Percentiles rank a stretch among this genome's conserved stretches.
Evolutionary conservation across 2,888 invertebrate genomes (phyloP).

Genomic region (Lomographa bimaculata): DNA sequence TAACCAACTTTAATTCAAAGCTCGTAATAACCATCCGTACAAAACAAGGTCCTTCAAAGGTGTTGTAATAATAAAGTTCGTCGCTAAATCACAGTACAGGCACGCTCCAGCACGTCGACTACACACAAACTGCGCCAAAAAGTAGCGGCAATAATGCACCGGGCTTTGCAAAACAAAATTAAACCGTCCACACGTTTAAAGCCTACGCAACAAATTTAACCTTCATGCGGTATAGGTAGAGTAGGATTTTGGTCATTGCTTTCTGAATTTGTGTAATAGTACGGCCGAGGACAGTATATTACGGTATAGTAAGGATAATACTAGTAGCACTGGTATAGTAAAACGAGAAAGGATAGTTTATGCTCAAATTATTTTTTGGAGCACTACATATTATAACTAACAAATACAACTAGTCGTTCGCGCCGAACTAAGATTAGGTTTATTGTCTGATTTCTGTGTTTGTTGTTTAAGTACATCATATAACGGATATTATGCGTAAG

Average conservation of each 20-base stretch:
- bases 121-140: constrained; percentile 17
- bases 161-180: constrained; percentile 31
- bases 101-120: neutral
- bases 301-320: no score
- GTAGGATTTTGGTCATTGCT: neutral
- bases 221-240: neutral
- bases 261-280: neutral
- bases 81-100: neutral
- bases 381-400: no score
- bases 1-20: neutral
- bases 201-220: neutral
- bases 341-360: no score
- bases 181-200: constrained; percentile 14
- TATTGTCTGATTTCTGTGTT: no score
- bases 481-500: no score
- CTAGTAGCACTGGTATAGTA: no score
- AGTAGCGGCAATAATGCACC: constrained; percentile 29
- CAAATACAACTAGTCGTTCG: no score
- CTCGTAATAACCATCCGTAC: neutral
- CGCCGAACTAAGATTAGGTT: no score
- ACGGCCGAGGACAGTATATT: no score
- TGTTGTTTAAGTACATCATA: no score
- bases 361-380: no score
- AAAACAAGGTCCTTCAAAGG: constrained; percentile 5
- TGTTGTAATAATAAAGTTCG: constrained; percentile 9